Evolutionary conservation across 2,113 vertebrate species (phyloP).

Genomic region (Pipa parva): DNA sequence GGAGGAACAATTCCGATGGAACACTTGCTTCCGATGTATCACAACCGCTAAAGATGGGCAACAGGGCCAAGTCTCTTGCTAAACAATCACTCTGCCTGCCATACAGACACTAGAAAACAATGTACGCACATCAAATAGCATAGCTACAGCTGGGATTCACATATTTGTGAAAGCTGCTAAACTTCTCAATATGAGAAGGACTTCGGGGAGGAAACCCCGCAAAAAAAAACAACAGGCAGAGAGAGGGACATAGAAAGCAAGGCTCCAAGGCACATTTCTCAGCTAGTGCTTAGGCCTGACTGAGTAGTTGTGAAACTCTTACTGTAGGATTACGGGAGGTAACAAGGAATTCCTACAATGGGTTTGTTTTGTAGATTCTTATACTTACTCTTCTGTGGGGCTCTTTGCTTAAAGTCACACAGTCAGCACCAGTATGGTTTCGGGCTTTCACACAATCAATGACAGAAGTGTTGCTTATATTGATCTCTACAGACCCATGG

Average conservation of each 20-base stretch:
- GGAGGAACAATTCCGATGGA: too few relatives aligned
- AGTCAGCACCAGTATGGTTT: not conserved
- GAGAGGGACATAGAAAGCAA: not conserved
- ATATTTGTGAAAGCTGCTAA: slow-evolving; percentile 1
- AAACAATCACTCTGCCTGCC: too few relatives aligned
- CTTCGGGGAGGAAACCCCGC: not conserved
- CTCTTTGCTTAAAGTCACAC: too few relatives aligned
- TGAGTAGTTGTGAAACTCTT: not conserved
- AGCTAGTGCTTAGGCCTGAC: not conserved
- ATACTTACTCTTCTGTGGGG: not conserved
- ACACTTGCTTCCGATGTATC: too few relatives aligned
- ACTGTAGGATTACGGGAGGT: not conserved
- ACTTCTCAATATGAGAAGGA: slow-evolving; percentile 37
- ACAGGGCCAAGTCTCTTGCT: too few relatives aligned
- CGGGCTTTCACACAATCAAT: not conserved
- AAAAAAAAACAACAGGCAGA: slow-evolving; percentile 1
- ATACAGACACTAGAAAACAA: too few relatives aligned
- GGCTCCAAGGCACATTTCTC: not conserved
- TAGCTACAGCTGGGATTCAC: not conserved
- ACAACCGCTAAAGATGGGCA: too few relatives aligned
- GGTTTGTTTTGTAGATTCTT: not conserved
- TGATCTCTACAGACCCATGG: not conserved
- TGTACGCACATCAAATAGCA: not conserved
- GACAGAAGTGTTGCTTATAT: too few relatives aligned
- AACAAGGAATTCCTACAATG: not conserved